phyloP scores from a whole-genome alignment of 2,888 invertebrate species.

The Parthenolecanium corni region DNA sequence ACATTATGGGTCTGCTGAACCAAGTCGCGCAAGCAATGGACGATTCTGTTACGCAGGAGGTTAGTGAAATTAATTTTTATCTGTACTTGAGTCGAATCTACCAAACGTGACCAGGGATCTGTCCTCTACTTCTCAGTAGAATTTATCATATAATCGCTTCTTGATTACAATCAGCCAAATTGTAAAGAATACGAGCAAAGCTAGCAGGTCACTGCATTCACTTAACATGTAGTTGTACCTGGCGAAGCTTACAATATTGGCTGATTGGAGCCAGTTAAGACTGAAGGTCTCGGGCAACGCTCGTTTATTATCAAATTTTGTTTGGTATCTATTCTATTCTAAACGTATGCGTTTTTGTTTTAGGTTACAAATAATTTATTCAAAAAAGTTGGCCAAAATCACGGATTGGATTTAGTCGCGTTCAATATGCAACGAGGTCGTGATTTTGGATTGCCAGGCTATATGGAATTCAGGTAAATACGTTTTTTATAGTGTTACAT shows the following conservation, averaged over 20 bases:
- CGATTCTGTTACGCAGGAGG: constrained; percentile 70
- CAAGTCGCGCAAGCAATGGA: constrained; percentile 93
- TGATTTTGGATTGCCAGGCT: constrained; percentile 82
- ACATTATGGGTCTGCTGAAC: constrained; percentile 85
- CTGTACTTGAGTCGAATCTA: too few relatives aligned
- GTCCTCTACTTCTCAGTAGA: too few relatives aligned
- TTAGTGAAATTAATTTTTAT: constrained; percentile 35
- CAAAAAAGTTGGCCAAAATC: constrained; percentile 48
- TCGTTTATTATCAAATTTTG: too few relatives aligned
- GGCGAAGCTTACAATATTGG: too few relatives aligned
- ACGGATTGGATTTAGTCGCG: constrained; percentile 81
- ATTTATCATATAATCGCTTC: too few relatives aligned
- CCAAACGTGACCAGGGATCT: too few relatives aligned
- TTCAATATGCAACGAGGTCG: constrained; percentile 89
- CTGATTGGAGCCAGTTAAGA: too few relatives aligned
- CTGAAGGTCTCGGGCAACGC: too few relatives aligned
- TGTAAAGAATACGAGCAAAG: too few relatives aligned
- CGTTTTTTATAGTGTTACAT: too few relatives aligned
- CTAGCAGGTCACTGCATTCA: not conserved
- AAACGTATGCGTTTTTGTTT: constrained; percentile 41
- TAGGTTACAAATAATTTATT: constrained; percentile 86
- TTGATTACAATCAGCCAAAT: too few relatives aligned
- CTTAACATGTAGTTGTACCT: not conserved
- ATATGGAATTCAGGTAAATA: constrained; percentile 66
- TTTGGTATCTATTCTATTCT: too few relatives aligned